phyloP scores from a whole-genome alignment of 2,888 invertebrate genomes.

The Periphyllus acericola region DNA sequence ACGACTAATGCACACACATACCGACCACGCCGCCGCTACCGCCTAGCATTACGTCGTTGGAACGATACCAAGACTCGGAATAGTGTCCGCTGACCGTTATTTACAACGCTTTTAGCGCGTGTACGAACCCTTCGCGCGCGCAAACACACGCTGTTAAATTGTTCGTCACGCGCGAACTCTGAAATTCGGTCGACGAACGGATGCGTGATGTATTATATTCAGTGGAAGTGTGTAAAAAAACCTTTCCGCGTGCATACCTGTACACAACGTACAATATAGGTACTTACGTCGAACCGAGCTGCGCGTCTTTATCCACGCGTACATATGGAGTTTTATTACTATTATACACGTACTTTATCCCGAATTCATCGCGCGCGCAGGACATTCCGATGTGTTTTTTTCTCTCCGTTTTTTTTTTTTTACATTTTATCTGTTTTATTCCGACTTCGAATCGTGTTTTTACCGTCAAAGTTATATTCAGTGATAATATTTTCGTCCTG shows the following conservation, averaged over 20 bases:
- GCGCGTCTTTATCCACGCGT: not conserved
- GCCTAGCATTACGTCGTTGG: not conserved
- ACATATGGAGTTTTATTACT: not conserved
- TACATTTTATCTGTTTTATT: not conserved
- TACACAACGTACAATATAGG: no score
- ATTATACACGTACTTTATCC: not conserved
- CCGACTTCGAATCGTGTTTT: conserved; percentile 17
- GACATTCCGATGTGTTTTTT: not conserved
- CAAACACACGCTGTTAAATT: not conserved
- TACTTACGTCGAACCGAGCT: not conserved
- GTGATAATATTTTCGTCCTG: conserved; percentile 51
- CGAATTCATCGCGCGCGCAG: not conserved
- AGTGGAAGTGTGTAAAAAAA: not conserved
- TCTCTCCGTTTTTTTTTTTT: not conserved
- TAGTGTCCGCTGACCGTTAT: not conserved
- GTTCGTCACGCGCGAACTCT: not conserved
- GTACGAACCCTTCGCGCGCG: not conserved
- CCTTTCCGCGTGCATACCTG: not conserved
- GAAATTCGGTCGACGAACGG: not conserved
- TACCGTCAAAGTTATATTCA: conserved; percentile 31
- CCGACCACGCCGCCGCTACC: not conserved
- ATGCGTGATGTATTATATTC: no score
- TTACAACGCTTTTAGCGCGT: not conserved
- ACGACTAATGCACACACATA: not conserved
- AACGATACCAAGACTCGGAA: not conserved